These are phyloP conservation scores for Leuciscus waleckii DNA, from an alignment of 2,797 vertebrate genomes.

Conservation along the genomic window DNA sequence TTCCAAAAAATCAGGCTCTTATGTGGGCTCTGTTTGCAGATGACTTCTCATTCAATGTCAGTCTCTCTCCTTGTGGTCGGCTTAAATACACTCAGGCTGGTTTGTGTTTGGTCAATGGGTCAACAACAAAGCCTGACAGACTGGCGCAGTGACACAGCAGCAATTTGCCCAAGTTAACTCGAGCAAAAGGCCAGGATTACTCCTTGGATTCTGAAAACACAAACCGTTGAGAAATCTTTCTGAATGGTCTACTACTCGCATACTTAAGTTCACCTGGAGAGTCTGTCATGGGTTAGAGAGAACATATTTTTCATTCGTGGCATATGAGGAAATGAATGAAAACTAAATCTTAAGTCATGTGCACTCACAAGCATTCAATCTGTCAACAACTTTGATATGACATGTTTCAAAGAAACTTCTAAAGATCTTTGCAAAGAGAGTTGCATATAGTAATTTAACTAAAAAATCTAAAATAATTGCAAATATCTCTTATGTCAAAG, in stretches of 20 bases:
- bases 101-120: slow-evolving; percentile 8
- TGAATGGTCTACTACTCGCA: neutral
- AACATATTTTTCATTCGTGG: neutral
- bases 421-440: neutral
- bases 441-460: neutral
- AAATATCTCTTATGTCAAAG: neutral
- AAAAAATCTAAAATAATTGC: no score
- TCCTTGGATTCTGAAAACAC: slow-evolving; percentile 7
- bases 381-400: neutral
- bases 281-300: neutral
- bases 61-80: neutral
- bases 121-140: slow-evolving; percentile 19
- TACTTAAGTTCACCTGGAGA: slow-evolving; percentile 5
- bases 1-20: neutral
- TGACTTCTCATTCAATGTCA: neutral
- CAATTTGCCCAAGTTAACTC: slow-evolving; percentile 14
- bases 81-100: slow-evolving; percentile 24
- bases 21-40: neutral
- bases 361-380: neutral
- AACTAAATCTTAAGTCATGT: neutral
- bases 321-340: neutral
- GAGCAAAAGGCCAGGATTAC: neutral
- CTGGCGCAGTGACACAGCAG: neutral
- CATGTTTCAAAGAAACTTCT: slow-evolving; percentile 3
- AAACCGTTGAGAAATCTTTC: slow-evolving; percentile 25